Evolutionary conservation across 2,888 invertebrate genomes (phyloP).

Genomic region (Campaea margaritaria): DNA sequence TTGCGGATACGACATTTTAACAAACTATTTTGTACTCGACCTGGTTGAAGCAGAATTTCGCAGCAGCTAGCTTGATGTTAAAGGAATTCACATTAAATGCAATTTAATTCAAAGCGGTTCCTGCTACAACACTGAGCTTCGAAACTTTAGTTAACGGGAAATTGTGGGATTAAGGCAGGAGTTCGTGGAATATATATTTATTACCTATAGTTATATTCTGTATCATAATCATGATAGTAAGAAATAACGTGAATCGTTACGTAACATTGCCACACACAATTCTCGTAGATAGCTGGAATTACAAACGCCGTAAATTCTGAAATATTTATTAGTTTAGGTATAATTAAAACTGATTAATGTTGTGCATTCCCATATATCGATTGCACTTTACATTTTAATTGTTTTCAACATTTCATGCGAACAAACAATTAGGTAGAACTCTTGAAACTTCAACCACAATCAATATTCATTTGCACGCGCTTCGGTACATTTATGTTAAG

Average conservation of each 20-base stretch:
- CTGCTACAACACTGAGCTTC: constrained; percentile 33
- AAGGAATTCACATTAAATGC: constrained; percentile 55
- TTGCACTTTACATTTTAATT: constrained; percentile 9
- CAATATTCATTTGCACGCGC: constrained; percentile 17
- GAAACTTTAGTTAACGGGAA: constrained; percentile 33
- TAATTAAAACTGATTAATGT: no score
- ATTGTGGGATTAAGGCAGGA: constrained; percentile 6
- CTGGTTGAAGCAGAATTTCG: constrained; percentile 44
- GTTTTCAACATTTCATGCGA: constrained; percentile 21
- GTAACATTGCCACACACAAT: no score
- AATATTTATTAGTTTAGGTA: no score
- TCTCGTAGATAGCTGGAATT: no score
- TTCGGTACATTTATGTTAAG: constrained; percentile 4
- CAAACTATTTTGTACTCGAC: constrained; percentile 52
- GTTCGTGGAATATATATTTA: neutral
- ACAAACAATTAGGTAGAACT: constrained; percentile 18
- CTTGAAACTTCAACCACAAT: constrained; percentile 19
- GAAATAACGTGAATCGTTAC: no score
- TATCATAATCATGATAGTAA: neutral
- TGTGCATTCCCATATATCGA: no score
- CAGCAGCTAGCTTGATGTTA: constrained; percentile 48
- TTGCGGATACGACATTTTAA: constrained; percentile 57
- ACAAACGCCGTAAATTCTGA: no score
- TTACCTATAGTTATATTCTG: neutral
- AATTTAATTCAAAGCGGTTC: constrained; percentile 50